phyloP scores from a whole-genome alignment of 2,113 vertebrate species.

The Dromiciops gliroides region DNA sequence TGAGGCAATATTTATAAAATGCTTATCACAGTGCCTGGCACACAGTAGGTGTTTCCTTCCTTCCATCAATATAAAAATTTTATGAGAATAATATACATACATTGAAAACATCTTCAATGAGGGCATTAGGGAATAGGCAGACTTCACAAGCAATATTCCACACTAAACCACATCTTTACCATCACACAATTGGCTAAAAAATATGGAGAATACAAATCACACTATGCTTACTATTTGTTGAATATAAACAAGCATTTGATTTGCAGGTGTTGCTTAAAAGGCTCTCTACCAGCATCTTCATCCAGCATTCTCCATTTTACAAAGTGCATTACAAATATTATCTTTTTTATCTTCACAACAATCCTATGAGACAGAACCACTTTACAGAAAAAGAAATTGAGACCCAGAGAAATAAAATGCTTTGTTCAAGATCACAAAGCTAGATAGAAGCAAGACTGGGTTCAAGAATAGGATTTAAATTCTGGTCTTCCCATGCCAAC shows the following conservation, averaged over 20 bases:
- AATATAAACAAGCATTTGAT: background rate
- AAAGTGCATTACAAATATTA: background rate
- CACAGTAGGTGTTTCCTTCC: background rate
- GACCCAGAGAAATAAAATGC: background rate
- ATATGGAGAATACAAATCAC: background rate
- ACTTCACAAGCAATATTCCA: background rate
- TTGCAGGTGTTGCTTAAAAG: background rate
- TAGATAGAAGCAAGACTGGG: background rate
- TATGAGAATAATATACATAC: background rate
- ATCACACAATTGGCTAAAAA: background rate
- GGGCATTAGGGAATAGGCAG: background rate
- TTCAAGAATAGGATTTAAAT: background rate
- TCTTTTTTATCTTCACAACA: background rate
- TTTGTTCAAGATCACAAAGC: background rate
- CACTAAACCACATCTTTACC: background rate
- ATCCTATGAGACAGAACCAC: background rate
- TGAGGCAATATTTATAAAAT: background rate
- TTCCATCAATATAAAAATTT: background rate
- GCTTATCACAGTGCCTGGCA: background rate
- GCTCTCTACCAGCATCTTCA: background rate
- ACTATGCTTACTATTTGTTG: background rate
- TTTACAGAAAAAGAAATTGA: background rate
- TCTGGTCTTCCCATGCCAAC: background rate
- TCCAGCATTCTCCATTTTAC: background rate
- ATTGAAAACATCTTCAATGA: background rate